Evolutionary conservation across 2,113 vertebrate species (phyloP), one percentile per base, ranked within the genome.

Genomic region (Lasiurus cinereus): DNA sequence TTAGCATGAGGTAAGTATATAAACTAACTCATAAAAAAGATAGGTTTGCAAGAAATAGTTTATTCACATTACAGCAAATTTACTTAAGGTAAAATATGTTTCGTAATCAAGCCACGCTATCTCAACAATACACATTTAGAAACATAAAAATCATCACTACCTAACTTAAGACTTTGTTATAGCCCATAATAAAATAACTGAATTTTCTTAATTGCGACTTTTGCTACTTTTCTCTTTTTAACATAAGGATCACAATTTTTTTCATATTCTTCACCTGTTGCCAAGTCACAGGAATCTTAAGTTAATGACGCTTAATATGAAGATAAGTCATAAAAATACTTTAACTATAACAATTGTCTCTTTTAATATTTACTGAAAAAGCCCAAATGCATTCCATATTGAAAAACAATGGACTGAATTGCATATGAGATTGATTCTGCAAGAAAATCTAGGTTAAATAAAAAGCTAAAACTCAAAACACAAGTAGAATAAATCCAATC

Each of bases 281-380:
- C 52, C 22, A 10, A 91, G n/a, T 89, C 66, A 21, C 39, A 79
- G 11, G 70, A 87, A 70, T 70, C 7, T 54, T 29, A 72, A 56
- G 19, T 52, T 10, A 82, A 90, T 29, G 70, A 0, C 6, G 88
- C 31, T 48, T 54, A 69, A 88, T 69, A 77, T 56, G 21, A 31
- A 95, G 90, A 84, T 39, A 94, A 94, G 52, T 54, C 6, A 84
- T 83, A 91, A 94, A 93, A 83, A 46, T 77, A 52, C 18, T 43
- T 78, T 36, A 18, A 36, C 29, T 33, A 66, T 69, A 59, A 56
- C 33, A 87, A 82, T 88, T 90, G 92, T 78, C 13, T 39, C 13
- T 84, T 85, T 91, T 54, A 88, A 56, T 83, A 92, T 80, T 82
- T 90, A 88, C n/a, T 86, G 22, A 88, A 90, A 83, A 95, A 73